Conservation (phyloP, 2,797 vertebrate genomes). For the Neosilurus hyrtlii region DNA sequence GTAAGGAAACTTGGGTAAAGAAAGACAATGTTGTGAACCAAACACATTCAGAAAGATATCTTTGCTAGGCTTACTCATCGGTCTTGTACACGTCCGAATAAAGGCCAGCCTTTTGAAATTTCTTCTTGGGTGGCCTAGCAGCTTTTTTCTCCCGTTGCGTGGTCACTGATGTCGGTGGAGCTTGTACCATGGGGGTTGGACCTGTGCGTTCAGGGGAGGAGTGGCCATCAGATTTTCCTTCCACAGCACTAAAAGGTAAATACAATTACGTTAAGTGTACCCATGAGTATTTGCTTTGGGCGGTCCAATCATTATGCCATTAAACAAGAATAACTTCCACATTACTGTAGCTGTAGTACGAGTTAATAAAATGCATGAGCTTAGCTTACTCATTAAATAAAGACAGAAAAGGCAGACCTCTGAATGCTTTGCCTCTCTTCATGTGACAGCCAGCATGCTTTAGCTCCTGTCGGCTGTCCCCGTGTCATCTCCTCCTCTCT, state of each 20-base stretch:
- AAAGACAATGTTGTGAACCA: neutral
- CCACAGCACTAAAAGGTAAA: slow-evolving; percentile 69
- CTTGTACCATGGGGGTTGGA: slow-evolving; percentile 71
- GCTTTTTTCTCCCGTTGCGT: slow-evolving; percentile 89
- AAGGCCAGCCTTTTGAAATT: slow-evolving; percentile 97
- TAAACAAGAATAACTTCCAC: neutral
- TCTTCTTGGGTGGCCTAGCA: slow-evolving; percentile 95
- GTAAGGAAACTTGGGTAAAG: neutral
- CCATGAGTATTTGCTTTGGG: neutral
- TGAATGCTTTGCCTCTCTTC: slow-evolving; percentile 74
- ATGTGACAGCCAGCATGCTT: slow-evolving; percentile 67
- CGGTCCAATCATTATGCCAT: neutral
- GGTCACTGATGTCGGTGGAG: slow-evolving; percentile 70
- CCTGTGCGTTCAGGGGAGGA: slow-evolving; percentile 72
- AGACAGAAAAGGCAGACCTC: slow-evolving; percentile 58
- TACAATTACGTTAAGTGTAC: slow-evolving; percentile 52
- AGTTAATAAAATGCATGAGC: neutral
- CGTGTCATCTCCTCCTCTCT: slow-evolving; percentile 64
- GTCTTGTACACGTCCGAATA: slow-evolving; percentile 98
- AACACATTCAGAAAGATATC: neutral
- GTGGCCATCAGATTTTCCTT: slow-evolving; percentile 74
- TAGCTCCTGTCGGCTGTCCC: slow-evolving; percentile 50
- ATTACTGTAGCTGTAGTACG: neutral
- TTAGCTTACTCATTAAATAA: neutral
- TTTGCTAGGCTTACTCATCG: slow-evolving; percentile 81